Evolutionary conservation across 2,888 invertebrate species (phyloP).

Genomic region (Drosophila prostipennis): DNA sequence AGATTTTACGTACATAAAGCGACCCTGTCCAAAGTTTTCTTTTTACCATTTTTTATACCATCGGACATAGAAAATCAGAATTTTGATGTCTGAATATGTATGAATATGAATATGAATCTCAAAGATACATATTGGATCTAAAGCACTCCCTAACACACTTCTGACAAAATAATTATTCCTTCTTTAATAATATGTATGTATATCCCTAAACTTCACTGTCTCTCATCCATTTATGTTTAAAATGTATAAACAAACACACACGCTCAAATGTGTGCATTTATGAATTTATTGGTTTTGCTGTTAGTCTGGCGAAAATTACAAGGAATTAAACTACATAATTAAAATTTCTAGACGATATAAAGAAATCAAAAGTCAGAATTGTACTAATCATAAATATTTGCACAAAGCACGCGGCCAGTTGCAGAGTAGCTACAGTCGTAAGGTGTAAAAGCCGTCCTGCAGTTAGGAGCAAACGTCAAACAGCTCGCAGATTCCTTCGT

Average conservation of each 20-base stretch:
- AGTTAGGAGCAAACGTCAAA: constrained; percentile 80
- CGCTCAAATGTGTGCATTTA: constrained; percentile 5
- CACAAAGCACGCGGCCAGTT: constrained; percentile 76
- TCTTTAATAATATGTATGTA: too few species aligned
- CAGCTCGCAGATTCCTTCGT: constrained; percentile 83
- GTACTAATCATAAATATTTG: constrained; percentile 78
- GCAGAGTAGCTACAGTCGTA: constrained; percentile 39
- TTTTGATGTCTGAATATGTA: too few species aligned
- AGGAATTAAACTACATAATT: constrained; percentile 64
- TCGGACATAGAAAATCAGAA: too few species aligned
- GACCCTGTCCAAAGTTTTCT: too few species aligned
- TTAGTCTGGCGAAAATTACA: constrained; percentile 52
- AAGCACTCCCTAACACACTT: too few species aligned
- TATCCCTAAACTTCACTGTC: not conserved
- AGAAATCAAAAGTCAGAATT: constrained; percentile 69
- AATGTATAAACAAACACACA: constrained; percentile 10
- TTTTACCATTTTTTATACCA: too few species aligned
- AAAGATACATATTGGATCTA: too few species aligned
- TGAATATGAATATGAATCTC: too few species aligned
- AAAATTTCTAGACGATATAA: constrained; percentile 66
- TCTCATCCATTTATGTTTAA: not conserved
- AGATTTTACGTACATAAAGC: too few species aligned
- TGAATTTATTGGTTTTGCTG: constrained; percentile 40
- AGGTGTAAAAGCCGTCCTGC: constrained; percentile 15
- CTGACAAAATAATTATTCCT: too few species aligned